Base-by-base conservation (phyloP, 2,888 invertebrate genomes). In the Drosophila pullipes region DNA sequence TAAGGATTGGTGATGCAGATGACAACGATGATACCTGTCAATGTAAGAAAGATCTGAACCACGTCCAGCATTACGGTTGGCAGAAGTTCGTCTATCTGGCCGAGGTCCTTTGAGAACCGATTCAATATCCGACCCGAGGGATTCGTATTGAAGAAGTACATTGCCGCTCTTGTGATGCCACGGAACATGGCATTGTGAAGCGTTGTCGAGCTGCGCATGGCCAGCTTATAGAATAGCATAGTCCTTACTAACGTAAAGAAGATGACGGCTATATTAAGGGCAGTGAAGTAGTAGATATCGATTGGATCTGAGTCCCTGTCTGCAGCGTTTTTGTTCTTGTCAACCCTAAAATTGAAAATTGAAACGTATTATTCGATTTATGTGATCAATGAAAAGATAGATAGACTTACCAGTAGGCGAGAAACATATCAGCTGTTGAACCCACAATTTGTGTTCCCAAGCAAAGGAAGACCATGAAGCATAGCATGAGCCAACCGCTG, bases 61-160 rank as follows among this genome's bases (percentile, higher is more conserved):
- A 93, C 92, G 71, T 94, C 94, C 66, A 94, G 89, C 92, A 94
- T 91, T 4, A 93, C 92, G 2, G 91, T 79, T 0, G 94, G 94
- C 65, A 94, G 70, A 11, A 93, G 83, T 75, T 94, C 94, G 74
- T 94, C 94, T 92, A 95, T 77, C 94, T 94, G 81, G 4, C 93
- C 97, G 94, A 97, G 96, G 89, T 98, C 98, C 93, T 98, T 98
- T 0, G 98, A 96, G 93, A 98, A 98, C 28, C 98, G 94, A 93
- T 98, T 98, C 44, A 98, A 94, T 81, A 98, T 96, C 41, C 97
- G 94, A 0, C 97, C 97, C 0, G 96, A 96, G 0, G 97, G 96
- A 93, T 98, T 98, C 2, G 95, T 95, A 91, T 98, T 97, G 94
- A 98, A 98, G 94, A 98, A 98, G 41, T 95, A 94, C 95, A 98